Evolutionary conservation across 2,113 vertebrate genomes (phyloP).

Genomic region (Cyprinodon brontotheroides): DNA sequence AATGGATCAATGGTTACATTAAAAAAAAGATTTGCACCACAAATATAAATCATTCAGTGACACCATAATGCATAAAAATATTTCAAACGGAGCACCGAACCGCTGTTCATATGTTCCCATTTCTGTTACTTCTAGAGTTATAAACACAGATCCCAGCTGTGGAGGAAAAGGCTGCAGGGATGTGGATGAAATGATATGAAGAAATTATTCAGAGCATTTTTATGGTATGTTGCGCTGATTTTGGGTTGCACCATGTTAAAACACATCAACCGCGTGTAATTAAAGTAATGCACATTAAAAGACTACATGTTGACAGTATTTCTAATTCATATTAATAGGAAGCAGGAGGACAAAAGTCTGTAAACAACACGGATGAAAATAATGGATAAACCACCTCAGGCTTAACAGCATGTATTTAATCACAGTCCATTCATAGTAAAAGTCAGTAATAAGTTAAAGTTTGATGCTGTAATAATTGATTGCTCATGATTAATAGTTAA

Average conservation of each 20-base stretch:
- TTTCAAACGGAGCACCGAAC: conserved; percentile 24
- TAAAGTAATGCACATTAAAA: neutral
- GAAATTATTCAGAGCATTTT: neutral
- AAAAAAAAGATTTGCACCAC: conserved; percentile 23
- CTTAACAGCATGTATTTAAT: conserved; percentile 56
- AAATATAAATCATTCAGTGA: conserved; percentile 29
- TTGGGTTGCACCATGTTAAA: conserved; percentile 5
- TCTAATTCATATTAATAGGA: neutral
- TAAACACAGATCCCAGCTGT: conserved; percentile 62
- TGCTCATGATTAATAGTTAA: conserved; percentile 73
- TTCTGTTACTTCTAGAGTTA: conserved; percentile 28
- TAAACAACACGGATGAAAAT: conserved; percentile 40
- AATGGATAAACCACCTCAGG: conserved; percentile 23
- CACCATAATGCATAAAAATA: conserved; percentile 20
- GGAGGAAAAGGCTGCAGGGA: conserved; percentile 2
- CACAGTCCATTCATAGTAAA: conserved; percentile 81
- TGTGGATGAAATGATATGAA: neutral
- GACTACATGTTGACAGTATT: neutral
- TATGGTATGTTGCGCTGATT: neutral
- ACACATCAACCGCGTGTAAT: neutral
- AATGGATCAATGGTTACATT: conserved; percentile 29
- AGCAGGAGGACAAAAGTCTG: conserved; percentile 19
- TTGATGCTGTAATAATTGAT: conserved; percentile 83
- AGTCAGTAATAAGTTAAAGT: conserved; percentile 95
- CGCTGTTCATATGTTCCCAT: neutral